Percentiles rank a stretch among this genome's conserved stretches.
These are phyloP conservation scores for Pteromalus puparum DNA, from an alignment of 1,140 invertebrate species.

Conservation along the genomic window DNA sequence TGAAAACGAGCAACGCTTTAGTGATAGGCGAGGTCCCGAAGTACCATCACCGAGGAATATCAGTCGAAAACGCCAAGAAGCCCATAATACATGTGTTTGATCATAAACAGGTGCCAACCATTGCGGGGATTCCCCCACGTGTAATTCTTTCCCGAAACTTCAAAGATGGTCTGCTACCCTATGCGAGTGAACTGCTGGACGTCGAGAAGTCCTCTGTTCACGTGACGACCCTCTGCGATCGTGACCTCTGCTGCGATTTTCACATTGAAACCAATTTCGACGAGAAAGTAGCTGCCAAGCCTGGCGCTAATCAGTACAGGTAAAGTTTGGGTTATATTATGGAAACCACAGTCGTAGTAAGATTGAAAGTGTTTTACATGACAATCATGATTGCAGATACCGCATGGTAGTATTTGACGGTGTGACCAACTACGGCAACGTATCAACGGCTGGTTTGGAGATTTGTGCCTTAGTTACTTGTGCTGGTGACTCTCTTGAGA, in stretches of 20 bases:
- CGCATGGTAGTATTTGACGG: constrained; percentile 25
- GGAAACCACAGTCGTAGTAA: neutral
- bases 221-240: constrained; percentile 58
- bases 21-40: constrained; percentile 64
- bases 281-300: constrained; percentile 18
- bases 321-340: constrained; percentile 9
- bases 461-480: constrained; percentile 26
- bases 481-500: constrained; percentile 10
- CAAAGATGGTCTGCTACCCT: constrained; percentile 54
- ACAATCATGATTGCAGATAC: constrained; percentile 18
- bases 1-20: constrained; percentile 54
- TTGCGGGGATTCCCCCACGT: constrained; percentile 3
- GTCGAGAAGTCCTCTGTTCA: constrained; percentile 39
- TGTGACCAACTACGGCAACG: neutral
- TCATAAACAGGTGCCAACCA: constrained; percentile 54
- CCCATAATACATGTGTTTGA: constrained; percentile 50
- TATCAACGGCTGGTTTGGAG: neutral
- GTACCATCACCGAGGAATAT: constrained; percentile 48
- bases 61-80: constrained; percentile 22
- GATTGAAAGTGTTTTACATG: neutral
- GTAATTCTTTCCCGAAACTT: neutral
- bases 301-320: constrained; percentile 57
- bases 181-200: constrained; percentile 55
- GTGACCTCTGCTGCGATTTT: constrained; percentile 65
- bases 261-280: constrained; percentile 34